A percentile compares a stretch with the other conserved stretches of the same genome.
These are phyloP conservation scores for Tichodroma muraria DNA, from an alignment of 2,113 vertebrate species.

Conservation along the genomic window DNA sequence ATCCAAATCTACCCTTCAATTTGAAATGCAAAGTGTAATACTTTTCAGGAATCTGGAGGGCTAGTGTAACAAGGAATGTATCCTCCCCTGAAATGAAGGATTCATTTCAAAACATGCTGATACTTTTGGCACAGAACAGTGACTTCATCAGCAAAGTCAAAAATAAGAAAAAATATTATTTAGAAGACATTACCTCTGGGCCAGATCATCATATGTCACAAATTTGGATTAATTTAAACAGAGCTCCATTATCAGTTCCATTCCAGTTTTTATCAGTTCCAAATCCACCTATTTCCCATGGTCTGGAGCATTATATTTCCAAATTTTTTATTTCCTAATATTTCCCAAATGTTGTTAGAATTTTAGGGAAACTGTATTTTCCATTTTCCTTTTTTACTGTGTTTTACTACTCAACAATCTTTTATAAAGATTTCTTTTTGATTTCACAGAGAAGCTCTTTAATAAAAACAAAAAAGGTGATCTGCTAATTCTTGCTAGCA, in stretches of 20 bases:
- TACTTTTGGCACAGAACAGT: not conserved
- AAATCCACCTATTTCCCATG: not conserved
- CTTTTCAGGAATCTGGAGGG: not conserved
- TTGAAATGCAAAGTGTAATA: not conserved
- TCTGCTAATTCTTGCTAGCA: not conserved
- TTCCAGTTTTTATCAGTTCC: not conserved
- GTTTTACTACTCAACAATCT: not conserved
- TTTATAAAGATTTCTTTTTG: not conserved
- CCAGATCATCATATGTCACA: not conserved
- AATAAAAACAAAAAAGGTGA: not conserved
- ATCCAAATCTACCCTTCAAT: not conserved
- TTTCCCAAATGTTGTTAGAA: constrained; percentile 36
- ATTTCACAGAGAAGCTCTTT: not conserved
- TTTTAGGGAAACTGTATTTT: not conserved
- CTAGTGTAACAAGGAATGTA: not conserved
- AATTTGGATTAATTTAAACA: not conserved
- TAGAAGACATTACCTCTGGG: not conserved
- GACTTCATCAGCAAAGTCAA: not conserved
- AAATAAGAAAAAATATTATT: not conserved
- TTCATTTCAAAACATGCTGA: not conserved
- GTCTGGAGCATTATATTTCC: not conserved
- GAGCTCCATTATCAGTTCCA: not conserved
- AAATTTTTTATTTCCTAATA: constrained; percentile 24
- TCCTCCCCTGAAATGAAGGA: not conserved
- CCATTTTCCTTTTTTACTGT: not conserved